Percentiles rank a stretch among this genome's conserved stretches.
These are phyloP conservation scores for Micropoecilia bifurca DNA, from an alignment of 2,797 vertebrate species.

Conservation along the genomic window DNA sequence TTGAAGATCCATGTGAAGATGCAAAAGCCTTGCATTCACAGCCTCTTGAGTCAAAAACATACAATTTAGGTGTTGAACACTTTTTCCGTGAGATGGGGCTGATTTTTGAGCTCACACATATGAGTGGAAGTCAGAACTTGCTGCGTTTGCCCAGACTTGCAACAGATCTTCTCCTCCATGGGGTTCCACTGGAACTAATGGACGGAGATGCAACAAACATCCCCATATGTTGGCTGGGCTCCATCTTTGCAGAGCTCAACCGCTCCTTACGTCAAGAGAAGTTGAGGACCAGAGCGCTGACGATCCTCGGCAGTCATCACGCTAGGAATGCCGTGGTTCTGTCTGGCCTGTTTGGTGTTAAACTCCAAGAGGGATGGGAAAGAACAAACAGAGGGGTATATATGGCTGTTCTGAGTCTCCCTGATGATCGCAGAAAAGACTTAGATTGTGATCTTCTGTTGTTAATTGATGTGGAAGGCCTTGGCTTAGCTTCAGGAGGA, in stretches of 20 bases:
- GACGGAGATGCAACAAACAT: conserved; percentile 85
- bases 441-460: conserved; percentile 77
- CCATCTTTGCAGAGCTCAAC: conserved; percentile 81
- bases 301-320: conserved; percentile 69
- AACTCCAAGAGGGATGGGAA: conserved; percentile 73
- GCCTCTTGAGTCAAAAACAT: conserved; percentile 32
- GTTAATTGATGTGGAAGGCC: conserved; percentile 75
- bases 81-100: conserved; percentile 87
- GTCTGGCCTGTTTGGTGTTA: conserved; percentile 76
- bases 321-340: conserved; percentile 73
- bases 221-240: conserved; percentile 80
- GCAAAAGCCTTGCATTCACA: not conserved
- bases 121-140: conserved; percentile 70
- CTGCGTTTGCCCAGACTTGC: conserved; percentile 79
- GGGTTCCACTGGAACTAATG: conserved; percentile 84
- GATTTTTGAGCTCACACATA: conserved; percentile 82
- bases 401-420: conserved; percentile 66
- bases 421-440: conserved; percentile 70
- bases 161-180: conserved; percentile 81
- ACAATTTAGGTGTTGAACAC: conserved; percentile 81
- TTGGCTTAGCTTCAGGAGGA: conserved; percentile 49
- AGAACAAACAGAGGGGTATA: conserved; percentile 69
- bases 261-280: conserved; percentile 70
- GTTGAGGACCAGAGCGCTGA: conserved; percentile 77
- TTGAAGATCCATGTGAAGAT: conserved; percentile 22